Evolutionary conservation across 2,797 vertebrate species (phyloP).

Genomic region (Liasis olivaceus): DNA sequence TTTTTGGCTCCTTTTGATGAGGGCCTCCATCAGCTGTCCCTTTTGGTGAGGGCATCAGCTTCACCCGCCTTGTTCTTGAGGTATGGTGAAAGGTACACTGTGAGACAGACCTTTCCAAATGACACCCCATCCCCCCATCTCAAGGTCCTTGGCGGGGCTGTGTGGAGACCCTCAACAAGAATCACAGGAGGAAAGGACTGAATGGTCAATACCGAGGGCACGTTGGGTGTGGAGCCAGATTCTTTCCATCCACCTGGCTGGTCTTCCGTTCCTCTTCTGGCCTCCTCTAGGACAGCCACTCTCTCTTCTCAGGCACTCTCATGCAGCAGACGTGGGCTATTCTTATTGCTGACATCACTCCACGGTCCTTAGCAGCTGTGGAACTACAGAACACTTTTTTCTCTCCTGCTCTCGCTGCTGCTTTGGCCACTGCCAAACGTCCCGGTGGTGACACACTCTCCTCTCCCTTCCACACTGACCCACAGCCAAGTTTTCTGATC

Average conservation of each 20-base stretch:
- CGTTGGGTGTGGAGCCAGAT: not conserved
- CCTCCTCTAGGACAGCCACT: no score
- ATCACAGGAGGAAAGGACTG: not conserved
- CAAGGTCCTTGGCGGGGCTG: not conserved
- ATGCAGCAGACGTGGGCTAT: not conserved
- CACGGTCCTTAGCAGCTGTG: not conserved
- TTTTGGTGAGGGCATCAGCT: not conserved
- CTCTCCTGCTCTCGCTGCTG: not conserved
- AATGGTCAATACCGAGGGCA: not conserved
- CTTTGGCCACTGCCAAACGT: not conserved
- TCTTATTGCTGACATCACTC: not conserved
- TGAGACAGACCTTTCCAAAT: not conserved
- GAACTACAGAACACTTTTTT: not conserved
- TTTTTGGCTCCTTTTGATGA: not conserved
- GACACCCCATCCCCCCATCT: not conserved
- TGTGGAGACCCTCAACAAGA: not conserved
- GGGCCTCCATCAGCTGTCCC: not conserved
- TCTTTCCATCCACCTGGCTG: not conserved
- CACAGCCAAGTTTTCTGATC: conserved; percentile 69
- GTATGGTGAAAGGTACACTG: not conserved
- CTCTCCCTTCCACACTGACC: conserved; percentile 35
- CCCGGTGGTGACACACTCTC: not conserved
- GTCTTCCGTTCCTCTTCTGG: not conserved
- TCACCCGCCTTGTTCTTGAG: not conserved
- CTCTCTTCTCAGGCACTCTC: not conserved